phyloP scores from a whole-genome alignment of 1,140 invertebrate genomes.

The Drosophila serrata region DNA sequence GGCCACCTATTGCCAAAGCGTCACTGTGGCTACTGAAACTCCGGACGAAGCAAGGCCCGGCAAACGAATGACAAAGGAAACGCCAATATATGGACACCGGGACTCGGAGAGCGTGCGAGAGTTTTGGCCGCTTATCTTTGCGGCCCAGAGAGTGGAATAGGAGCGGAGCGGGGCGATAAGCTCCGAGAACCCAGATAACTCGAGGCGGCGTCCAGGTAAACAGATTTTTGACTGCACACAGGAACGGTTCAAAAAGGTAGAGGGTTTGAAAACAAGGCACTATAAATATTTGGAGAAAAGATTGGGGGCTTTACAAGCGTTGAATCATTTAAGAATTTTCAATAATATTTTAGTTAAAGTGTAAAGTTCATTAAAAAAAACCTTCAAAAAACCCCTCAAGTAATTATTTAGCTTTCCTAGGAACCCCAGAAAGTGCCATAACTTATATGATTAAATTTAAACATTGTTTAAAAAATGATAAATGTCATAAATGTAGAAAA shows the following conservation, averaged over 20 bases:
- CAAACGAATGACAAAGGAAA: conserved; percentile 33
- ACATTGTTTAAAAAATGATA: neutral
- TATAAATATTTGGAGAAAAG: neutral
- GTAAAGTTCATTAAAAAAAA: neutral
- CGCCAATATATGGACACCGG: conserved; percentile 6
- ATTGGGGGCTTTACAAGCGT: neutral
- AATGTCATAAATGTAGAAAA: neutral
- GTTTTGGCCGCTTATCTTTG: conserved; percentile 34
- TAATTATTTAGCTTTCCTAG: neutral
- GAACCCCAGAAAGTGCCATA: no score
- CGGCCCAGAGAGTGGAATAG: conserved; percentile 4
- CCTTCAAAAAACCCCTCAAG: neutral
- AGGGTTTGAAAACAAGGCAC: neutral
- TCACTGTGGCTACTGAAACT: conserved; percentile 22
- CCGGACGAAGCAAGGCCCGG: conserved; percentile 12
- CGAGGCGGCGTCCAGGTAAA: conserved; percentile 64
- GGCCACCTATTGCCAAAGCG: conserved; percentile 28
- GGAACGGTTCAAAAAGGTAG: conserved; percentile 17
- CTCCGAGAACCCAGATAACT: conserved; percentile 59
- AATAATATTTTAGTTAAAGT: neutral
- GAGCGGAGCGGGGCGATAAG: conserved; percentile 58
- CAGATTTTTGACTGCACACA: conserved; percentile 38
- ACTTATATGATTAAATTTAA: neutral
- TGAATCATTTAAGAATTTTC: neutral
- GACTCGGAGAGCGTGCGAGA: conserved; percentile 15